Evolutionary conservation across 1,140 invertebrate genomes (phyloP).

Genomic region (Druon quercuslanigerum): DNA sequence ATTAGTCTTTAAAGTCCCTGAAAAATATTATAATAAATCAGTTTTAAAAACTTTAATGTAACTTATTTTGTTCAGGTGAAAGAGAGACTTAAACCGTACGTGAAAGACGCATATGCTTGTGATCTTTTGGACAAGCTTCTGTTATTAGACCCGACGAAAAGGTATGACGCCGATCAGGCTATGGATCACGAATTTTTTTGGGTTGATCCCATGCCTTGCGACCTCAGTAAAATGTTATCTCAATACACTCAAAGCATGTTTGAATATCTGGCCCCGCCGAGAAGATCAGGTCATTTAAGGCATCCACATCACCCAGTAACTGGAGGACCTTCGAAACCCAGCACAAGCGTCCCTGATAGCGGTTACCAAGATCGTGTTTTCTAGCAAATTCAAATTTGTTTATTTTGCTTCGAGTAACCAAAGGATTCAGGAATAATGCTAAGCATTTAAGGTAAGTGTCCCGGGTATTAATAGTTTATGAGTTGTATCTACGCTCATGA

Average conservation of each 20-base stretch:
- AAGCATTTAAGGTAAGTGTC: background rate
- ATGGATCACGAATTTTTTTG: conserved; percentile 99
- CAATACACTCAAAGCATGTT: conserved; percentile 97
- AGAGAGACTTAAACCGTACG: conserved; percentile 91
- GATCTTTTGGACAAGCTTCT: conserved; percentile 96
- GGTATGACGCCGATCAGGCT: conserved; percentile 93
- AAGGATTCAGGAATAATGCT: background rate
- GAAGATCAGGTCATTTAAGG: conserved; percentile 82
- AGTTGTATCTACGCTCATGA: too few relatives aligned
- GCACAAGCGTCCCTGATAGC: conserved; percentile 78
- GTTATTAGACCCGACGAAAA: conserved; percentile 92
- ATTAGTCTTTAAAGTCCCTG: too few relatives aligned
- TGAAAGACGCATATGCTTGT: conserved; percentile 94
- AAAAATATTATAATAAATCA: too few relatives aligned
- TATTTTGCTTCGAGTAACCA: background rate
- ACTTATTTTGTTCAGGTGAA: conserved; percentile 79
- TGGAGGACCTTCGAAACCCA: conserved; percentile 73
- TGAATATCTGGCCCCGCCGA: conserved; percentile 91
- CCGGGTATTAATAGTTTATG: too few relatives aligned
- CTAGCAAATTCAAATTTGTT: conserved; percentile 64
- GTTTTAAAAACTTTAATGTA: too few relatives aligned
- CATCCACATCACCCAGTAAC: conserved; percentile 81
- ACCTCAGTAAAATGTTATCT: conserved; percentile 93
- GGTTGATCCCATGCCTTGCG: conserved; percentile 96
- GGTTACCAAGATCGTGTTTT: conserved; percentile 88